Evolutionary conservation across 2,888 invertebrate genomes (phyloP).

Genomic region (Rhamnusium bicolor): DNA sequence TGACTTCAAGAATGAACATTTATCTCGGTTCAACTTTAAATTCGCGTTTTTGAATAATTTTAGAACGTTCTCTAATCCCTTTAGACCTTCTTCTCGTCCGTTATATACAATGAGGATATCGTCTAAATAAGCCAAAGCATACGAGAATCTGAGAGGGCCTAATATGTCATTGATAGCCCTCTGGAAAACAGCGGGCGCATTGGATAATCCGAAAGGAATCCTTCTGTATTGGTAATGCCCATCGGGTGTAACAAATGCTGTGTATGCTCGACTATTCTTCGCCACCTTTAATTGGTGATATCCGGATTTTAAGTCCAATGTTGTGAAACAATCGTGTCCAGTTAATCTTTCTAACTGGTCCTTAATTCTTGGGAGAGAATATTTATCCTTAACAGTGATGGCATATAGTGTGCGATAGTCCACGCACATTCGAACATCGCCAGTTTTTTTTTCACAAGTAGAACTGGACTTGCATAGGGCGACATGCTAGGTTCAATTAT

Average conservation of each 20-base stretch:
- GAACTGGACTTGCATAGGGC: not conserved
- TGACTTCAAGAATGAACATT: constrained; percentile 27
- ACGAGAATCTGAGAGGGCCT: no score
- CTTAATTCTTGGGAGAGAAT: constrained; percentile 17
- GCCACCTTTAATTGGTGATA: constrained; percentile 15
- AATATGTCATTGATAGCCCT: no score
- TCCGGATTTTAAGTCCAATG: no score
- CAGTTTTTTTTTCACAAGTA: constrained; percentile 1
- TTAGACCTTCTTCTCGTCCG: constrained; percentile 11
- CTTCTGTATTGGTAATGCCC: constrained; percentile 29
- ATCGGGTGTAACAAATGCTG: no score
- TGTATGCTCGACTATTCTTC: constrained; percentile 18
- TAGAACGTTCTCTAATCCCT: constrained; percentile 20
- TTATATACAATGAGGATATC: not conserved
- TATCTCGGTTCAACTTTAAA: constrained; percentile 22
- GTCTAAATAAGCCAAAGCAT: no score
- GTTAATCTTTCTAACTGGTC: no score
- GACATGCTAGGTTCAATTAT: no score
- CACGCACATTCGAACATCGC: no score
- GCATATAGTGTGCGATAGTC: not conserved
- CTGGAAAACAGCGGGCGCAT: no score
- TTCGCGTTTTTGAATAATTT: constrained; percentile 7
- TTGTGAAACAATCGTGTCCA: no score
- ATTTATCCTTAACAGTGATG: constrained; percentile 3
- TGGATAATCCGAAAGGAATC: no score